These are phyloP conservation scores for Chymomyza caudatula DNA, from an alignment of 2,888 invertebrate genomes.

Conservation along the genomic window DNA sequence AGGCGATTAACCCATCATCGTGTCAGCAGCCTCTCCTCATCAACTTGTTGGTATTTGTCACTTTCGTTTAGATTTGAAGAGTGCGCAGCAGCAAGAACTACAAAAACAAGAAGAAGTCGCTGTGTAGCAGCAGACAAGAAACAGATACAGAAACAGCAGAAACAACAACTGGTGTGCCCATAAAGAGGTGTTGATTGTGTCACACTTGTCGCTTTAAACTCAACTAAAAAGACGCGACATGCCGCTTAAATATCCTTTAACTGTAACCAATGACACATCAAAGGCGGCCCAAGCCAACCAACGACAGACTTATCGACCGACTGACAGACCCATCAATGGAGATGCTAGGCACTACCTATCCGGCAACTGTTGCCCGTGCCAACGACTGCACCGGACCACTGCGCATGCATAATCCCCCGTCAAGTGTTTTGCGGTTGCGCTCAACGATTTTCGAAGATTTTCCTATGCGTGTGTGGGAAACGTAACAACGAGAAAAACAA, in stretches of 20 bases:
- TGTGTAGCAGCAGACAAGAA: neutral
- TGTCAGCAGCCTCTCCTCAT: constrained; percentile 40
- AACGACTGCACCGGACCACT: constrained; percentile 1
- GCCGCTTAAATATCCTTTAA: constrained; percentile 71
- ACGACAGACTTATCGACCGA: neutral
- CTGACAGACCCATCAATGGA: neutral
- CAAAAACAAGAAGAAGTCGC: constrained; percentile 6
- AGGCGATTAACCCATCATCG: constrained; percentile 56
- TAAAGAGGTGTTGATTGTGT: constrained; percentile 72
- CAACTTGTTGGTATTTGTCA: constrained; percentile 66
- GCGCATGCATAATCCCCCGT: constrained; percentile 59
- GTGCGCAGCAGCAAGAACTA: constrained; percentile 39
- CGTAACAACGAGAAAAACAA: neutral
- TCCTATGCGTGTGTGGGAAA: neutral
- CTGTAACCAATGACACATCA: constrained; percentile 74
- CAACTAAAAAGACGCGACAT: constrained; percentile 24
- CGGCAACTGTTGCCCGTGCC: neutral
- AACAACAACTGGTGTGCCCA: constrained; percentile 13
- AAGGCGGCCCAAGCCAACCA: constrained; percentile 50
- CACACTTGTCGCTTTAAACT: constrained; percentile 64
- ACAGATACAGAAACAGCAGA: constrained; percentile 6
- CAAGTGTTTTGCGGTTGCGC: constrained; percentile 24
- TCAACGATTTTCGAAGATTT: neutral
- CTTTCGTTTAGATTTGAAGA: constrained; percentile 68
- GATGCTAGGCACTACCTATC: neutral